Percentiles rank a stretch among this genome's conserved stretches.
phyloP scores from a whole-genome alignment of 2,888 invertebrate genomes.

The Pardosa pseudoannulata region DNA sequence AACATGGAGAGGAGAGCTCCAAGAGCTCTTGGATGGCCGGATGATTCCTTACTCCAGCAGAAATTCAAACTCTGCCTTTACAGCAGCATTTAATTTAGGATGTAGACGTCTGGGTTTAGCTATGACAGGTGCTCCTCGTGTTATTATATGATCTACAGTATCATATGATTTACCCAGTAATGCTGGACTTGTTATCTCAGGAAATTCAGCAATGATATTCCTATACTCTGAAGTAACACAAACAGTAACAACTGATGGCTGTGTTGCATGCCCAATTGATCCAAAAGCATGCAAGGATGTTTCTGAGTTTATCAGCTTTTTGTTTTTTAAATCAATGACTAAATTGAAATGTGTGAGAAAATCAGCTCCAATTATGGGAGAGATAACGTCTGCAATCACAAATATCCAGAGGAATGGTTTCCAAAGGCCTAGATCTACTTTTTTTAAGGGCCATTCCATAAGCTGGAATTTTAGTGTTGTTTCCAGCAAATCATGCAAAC shows the following conservation, averaged over 20 bases:
- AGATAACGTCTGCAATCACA: not conserved
- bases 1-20: not conserved
- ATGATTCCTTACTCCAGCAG: not conserved
- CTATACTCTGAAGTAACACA: no score
- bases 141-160: no score
- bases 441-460: not conserved
- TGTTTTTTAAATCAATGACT: no score
- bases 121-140: no score
- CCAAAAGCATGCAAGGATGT: no score
- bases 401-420: not conserved
- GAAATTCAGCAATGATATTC: no score
- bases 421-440: not conserved
- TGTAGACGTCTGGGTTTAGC: not conserved
- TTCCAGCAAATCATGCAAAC: not conserved
- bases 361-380: not conserved
- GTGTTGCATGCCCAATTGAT: no score
- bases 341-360: not conserved
- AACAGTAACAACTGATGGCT: no score
- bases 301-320: no score
- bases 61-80: not conserved
- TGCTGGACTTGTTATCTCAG: no score
- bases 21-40: constrained; percentile 73
- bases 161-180: no score
- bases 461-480: not conserved
- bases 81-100: not conserved